Base-by-base conservation (phyloP, 1,140 invertebrate species). In the Nixonia krombeini region DNA sequence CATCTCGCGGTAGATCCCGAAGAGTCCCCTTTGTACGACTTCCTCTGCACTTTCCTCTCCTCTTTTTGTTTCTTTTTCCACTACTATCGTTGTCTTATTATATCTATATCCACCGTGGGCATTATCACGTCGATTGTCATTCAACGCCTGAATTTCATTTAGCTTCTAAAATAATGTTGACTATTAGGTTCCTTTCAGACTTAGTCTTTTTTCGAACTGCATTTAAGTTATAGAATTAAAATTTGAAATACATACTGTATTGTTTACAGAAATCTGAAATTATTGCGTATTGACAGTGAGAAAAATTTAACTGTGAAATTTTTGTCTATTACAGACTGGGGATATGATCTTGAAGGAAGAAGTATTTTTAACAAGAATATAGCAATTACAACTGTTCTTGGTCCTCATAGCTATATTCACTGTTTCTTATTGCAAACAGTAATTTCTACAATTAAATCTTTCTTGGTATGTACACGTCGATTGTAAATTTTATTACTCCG, bases 1-100 rank as follows among this genome's bases (percentile, higher is more conserved):
- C 74, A 78, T 74, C 55, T 15, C 13, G 13, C 37, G 8, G 38
- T 42, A 62, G 57, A 62, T 58, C 63, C 49, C 51, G 17, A 21
- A 31, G 35, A 57, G 37, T 51, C 44, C 55, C 47, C 45, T 51
- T 38, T 53, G 28, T 21, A 21, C 51, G 44, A 56, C 37, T 33
- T 42, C 44, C 35, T 61, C 46, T 35, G 5, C 18, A 37, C 17
- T 56, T 59, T 26, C 44, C 46, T 50, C 40, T 50, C 40, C 58
- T 38, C 7, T 42, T 13, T 42, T 5, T 16, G 12, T 37, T 26
- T 56, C 18, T 47, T 35, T 59, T 35, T 53, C 12, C 9, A 37
- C 29, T 28, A n/a, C 9, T 12, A 28, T 29, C 47, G 38, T 28
- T 5, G 47, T 21, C 12, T 23, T 51, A 65, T 73, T 69, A 70